Evolutionary conservation across 2,888 invertebrate species (phyloP).

Genomic region (Punctoribates punctum): DNA sequence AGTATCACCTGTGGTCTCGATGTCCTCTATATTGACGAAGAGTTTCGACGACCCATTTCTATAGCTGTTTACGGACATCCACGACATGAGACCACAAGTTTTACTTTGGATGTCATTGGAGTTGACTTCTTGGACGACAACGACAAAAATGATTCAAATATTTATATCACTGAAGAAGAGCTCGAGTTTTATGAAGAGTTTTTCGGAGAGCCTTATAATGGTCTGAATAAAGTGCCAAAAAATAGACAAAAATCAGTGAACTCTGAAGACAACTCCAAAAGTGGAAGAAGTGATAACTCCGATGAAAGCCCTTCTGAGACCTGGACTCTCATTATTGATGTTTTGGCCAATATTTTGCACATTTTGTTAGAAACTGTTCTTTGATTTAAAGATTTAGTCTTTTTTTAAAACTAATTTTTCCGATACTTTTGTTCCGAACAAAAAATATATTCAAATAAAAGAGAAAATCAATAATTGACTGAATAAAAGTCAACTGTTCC

Average conservation of each 20-base stretch:
- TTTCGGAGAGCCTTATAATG: slow-evolving; percentile 18
- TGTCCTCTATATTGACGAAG: slow-evolving; percentile 50
- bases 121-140: slow-evolving; percentile 19
- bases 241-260: slow-evolving; percentile 9
- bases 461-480: background rate
- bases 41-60: slow-evolving; percentile 52
- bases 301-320: slow-evolving; percentile 4
- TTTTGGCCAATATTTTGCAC: slow-evolving; percentile 34
- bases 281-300: background rate
- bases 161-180: slow-evolving; percentile 12
- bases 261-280: background rate
- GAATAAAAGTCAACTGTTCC: slow-evolving; percentile 42
- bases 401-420: background rate
- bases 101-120: slow-evolving; percentile 17
- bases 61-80: slow-evolving; percentile 54
- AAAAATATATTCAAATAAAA: background rate
- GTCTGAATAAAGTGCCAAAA: slow-evolving; percentile 30
- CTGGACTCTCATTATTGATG: slow-evolving; percentile 1
- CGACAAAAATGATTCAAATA: background rate
- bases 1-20: slow-evolving; percentile 54
- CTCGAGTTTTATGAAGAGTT: slow-evolving; percentile 24
- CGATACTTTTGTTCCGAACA: background rate
- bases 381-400: background rate
- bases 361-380: slow-evolving; percentile 18
- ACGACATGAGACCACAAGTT: slow-evolving; percentile 42